Conservation (phyloP, 2,888 invertebrate species). For the Trachelus stipa region DNA sequence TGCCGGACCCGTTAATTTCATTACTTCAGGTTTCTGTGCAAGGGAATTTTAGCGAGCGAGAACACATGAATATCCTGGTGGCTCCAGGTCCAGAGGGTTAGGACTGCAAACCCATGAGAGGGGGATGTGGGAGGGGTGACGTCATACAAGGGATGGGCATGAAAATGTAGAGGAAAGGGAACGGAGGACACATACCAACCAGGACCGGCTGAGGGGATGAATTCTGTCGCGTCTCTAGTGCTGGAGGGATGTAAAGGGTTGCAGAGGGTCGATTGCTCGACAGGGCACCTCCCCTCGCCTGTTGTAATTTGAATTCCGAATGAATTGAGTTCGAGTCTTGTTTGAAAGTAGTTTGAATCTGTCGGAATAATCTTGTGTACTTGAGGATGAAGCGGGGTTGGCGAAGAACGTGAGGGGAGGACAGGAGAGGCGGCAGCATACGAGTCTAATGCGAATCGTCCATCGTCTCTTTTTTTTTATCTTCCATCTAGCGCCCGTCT, state of each 20-base stretch:
- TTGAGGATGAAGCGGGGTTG: slow-evolving; percentile 1
- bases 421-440: slow-evolving; percentile 10
- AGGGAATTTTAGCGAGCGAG: background rate
- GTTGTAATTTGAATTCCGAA: slow-evolving; percentile 59
- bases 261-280: background rate
- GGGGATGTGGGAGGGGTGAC: slow-evolving; percentile 6
- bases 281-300: slow-evolving; percentile 17
- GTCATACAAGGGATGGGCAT: slow-evolving; percentile 25
- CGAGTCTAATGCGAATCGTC: slow-evolving; percentile 16
- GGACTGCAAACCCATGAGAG: slow-evolving; percentile 3
- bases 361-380: slow-evolving; percentile 24
- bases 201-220: background rate
- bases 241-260: background rate
- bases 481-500: background rate
- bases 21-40: background rate
- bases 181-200: background rate
- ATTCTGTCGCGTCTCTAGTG: background rate
- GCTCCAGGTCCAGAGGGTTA: background rate
- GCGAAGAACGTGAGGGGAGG: background rate
- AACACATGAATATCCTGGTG: background rate
- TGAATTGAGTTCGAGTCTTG: slow-evolving; percentile 54
- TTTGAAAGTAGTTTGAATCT: slow-evolving; percentile 47
- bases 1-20: background rate
- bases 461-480: background rate
- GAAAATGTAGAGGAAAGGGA: background rate